Conservation (phyloP, 2,797 vertebrate genomes). For the Notolepis coatsorum region DNA sequence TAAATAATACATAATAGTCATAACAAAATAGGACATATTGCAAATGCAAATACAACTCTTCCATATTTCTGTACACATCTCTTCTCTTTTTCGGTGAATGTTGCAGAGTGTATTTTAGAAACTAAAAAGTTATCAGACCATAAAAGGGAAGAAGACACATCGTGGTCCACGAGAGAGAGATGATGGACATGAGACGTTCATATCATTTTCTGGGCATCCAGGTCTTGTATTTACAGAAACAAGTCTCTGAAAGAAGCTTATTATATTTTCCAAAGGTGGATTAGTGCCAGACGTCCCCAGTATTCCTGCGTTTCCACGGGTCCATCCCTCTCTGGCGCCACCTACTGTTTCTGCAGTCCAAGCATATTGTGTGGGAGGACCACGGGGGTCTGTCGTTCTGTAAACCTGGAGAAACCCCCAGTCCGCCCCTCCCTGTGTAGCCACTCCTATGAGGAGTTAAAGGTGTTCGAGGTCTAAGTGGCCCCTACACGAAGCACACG, state of each 20-base stretch:
- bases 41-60: constrained; percentile 43
- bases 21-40: constrained; percentile 29
- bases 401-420: constrained; percentile 10
- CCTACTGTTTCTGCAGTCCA: constrained; percentile 68
- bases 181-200: constrained; percentile 37
- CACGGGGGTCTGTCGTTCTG: not conserved
- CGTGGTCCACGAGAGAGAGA: constrained; percentile 52
- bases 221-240: constrained; percentile 44
- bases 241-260: constrained; percentile 62
- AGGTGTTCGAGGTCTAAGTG: not conserved
- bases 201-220: constrained; percentile 38
- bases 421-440: constrained; percentile 14
- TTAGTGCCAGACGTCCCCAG: constrained; percentile 47
- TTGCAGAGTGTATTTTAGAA: constrained; percentile 1
- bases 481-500: constrained; percentile 91
- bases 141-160: constrained; percentile 65
- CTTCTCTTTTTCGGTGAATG: too few species aligned
- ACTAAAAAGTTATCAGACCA: constrained; percentile 32
- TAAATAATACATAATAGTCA: constrained; percentile 74
- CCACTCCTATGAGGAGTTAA: constrained; percentile 25
- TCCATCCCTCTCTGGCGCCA: constrained; percentile 33
- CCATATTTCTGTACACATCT: constrained; percentile 53
- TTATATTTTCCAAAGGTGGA: constrained; percentile 53
- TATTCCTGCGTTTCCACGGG: constrained; percentile 39
- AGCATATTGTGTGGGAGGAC: constrained; percentile 56